These are phyloP conservation scores for Rachycentron canadum DNA, from an alignment of 2,797 vertebrate genomes.

Conservation along the genomic window DNA sequence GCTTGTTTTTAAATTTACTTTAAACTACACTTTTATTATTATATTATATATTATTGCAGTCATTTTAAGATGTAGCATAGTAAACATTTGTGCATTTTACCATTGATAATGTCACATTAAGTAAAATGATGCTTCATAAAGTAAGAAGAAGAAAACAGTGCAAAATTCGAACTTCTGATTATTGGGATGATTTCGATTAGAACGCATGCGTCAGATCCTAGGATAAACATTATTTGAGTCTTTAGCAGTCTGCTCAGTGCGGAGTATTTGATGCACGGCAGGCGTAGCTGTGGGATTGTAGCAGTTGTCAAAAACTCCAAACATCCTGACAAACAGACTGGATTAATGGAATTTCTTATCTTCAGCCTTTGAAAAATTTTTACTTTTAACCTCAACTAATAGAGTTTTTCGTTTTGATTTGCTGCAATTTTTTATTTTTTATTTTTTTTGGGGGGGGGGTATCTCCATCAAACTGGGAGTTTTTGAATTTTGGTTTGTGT, in stretches of 20 bases:
- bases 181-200: conserved; percentile 46
- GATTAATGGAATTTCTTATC: conserved; percentile 62
- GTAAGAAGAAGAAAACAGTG: not conserved
- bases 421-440: conserved; percentile 16
- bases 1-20: too few relatives aligned
- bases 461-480: conserved; percentile 15
- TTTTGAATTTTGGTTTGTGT: conserved; percentile 25
- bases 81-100: conserved; percentile 10
- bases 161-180: conserved; percentile 35
- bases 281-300: conserved; percentile 60
- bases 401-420: conserved; percentile 50
- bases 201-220: conserved; percentile 51
- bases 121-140: conserved; percentile 3
- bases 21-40: too few relatives aligned
- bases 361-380: conserved; percentile 42
- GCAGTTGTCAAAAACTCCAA: conserved; percentile 71
- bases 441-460: not conserved
- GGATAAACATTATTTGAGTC: conserved; percentile 65
- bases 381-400: conserved; percentile 57
- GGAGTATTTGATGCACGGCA: conserved; percentile 63
- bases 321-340: conserved; percentile 69
- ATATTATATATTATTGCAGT: not conserved
- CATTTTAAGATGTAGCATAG: not conserved
- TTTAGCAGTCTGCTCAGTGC: conserved; percentile 61
- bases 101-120: not conserved